Base-by-base conservation (phyloP, 2,113 vertebrate species). In the Triplophysa tibetana region DNA sequence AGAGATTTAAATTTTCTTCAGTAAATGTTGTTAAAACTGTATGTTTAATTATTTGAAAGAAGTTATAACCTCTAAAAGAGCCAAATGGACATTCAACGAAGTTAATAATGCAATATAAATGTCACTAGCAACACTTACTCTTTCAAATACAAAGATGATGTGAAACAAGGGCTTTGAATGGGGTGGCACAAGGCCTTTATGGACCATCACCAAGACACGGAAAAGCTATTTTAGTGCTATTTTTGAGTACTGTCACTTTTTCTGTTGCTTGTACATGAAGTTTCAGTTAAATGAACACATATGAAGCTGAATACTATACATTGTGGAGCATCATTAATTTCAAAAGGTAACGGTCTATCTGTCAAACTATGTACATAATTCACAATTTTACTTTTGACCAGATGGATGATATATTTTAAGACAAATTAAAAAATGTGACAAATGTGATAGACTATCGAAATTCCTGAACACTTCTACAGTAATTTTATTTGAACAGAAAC, bases 41-140 rank as follows among this genome's bases (percentile, higher is more conserved):
- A 9, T 33, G 2, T 13, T 56, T 12, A 38, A n/a, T 56, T 13
- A 38, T 54, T 19, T 33, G 14, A 21, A 54, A 54, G 48, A 52
- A 11, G 9, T 56, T 77, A 9, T 23, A 8, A 13, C 13, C 26
- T 1, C 26, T 43, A 16, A 67, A 43, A 16, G 13, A 24, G 48
- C 19, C 56, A 54, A 60, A 8, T 41, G 33, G 16, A 45, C 69
- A 56, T 56, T 29, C 69, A 24, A 38, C 8, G 19, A 78, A 24
- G 33, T 78, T 4, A 69, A 78, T 78, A 45, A 78, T 69, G 68
- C 17, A 78, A 33, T 26, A 19, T 33, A 60, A 43, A 69, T 78
- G n/a, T n/a, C 21, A 60, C 43, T 16, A 6, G 19, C 21, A 69
- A 33, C 21, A 7, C 13, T 2, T 21, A 16, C 4, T 7, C 33